These are phyloP conservation scores for Cygnus olor DNA, from an alignment of 2,797 vertebrate genomes.

Conservation along the genomic window DNA sequence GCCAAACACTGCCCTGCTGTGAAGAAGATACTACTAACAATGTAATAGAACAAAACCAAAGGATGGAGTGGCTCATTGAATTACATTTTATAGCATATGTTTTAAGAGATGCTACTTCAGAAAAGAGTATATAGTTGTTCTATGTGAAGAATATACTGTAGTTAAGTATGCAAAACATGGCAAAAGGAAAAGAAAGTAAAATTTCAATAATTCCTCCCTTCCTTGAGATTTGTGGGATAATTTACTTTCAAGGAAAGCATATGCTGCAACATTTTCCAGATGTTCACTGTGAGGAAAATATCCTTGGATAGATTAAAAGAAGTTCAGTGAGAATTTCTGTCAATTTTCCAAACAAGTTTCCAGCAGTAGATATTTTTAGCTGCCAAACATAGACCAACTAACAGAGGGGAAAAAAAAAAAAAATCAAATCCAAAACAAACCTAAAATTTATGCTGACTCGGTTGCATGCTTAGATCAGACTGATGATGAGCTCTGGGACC, in stretches of 20 bases:
- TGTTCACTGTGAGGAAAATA: neutral
- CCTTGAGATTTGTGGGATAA: neutral
- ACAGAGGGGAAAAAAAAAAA: rapidly evolving
- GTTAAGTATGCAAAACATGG: neutral
- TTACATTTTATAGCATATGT: too few species aligned
- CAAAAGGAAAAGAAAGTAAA: neutral
- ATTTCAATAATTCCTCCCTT: neutral
- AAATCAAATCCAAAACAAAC: neutral
- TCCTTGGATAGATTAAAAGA: slow-evolving; percentile 2
- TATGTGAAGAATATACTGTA: neutral
- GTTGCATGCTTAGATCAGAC: neutral
- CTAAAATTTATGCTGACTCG: neutral
- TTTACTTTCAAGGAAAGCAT: neutral
- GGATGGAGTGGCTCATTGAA: rapidly evolving
- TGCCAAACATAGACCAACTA: neutral
- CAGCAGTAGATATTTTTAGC: neutral
- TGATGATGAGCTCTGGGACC: too few species aligned
- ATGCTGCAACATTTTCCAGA: neutral
- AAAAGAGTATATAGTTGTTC: neutral
- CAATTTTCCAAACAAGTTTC: neutral
- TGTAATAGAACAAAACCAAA: neutral
- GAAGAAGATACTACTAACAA: neutral
- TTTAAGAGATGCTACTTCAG: neutral
- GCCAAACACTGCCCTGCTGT: neutral
- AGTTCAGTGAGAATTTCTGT: neutral